Evolutionary conservation across 2,888 invertebrate species (phyloP), one percentile per base, ranked within the genome.

Genomic region (Plutella xylostella): DNA sequence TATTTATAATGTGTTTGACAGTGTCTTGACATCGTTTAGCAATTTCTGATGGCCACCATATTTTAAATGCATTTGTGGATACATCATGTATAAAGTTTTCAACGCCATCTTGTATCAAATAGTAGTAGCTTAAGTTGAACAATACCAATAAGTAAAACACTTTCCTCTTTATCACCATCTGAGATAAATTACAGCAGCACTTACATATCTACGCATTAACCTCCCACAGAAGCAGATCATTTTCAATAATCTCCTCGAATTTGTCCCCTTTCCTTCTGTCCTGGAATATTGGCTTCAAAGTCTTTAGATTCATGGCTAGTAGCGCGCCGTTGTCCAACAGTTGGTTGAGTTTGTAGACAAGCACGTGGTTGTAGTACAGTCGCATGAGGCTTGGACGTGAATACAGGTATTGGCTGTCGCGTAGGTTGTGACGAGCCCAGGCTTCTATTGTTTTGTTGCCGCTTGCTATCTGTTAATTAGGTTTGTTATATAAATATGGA

Each of bases 151-250:
- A n/a, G n/a, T n/a, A n/a, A n/a, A n/a, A n/a, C n/a, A n/a, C n/a
- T n/a, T n/a, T n/a, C n/a, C n/a, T n/a, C n/a, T n/a, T n/a, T n/a
- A n/a, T n/a, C n/a, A n/a, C n/a, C n/a, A n/a, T n/a, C n/a, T n/a
- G n/a, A n/a, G n/a, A n/a, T n/a, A n/a, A n/a, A n/a, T n/a, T n/a
- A n/a, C n/a, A n/a, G 12, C 33, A 33, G 17, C 3, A 33, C 30
- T 15, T 33, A 1, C 14, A 25, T 7, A 33, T 33, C 33, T 15
- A 33, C 33, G n/a, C 37, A 47, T 80, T 82, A 1, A 77, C 60
- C 47, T 95, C 94, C 93, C 94, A 94, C 50, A 95, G 72, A 67
- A 92, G 91, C 63, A 93, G 85, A 69, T 92, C 92, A 71, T 95
- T 95, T 65, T 93, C 93, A 43, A 95, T 86, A n/a, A 93, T 89